Evolutionary conservation across 2,888 invertebrate genomes (phyloP).

Genomic region (Nycteola revayana): DNA sequence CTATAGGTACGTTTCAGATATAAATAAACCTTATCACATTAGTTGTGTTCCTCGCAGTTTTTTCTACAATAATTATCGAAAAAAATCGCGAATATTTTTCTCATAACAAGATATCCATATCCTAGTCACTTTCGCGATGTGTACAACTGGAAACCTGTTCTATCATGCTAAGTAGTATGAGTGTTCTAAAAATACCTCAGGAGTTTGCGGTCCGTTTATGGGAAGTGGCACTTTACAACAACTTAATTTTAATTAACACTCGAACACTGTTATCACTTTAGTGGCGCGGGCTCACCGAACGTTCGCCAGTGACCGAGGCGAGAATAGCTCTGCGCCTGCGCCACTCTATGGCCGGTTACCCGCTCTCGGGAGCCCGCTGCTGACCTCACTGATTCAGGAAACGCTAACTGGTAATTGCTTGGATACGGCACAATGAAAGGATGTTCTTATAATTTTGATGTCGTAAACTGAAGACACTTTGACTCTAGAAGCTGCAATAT

Average conservation of each 20-base stretch:
- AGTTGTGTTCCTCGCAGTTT: no score
- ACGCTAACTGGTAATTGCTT: constrained; percentile 31
- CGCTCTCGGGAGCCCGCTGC: constrained; percentile 17
- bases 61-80: no score
- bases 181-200: constrained; percentile 64
- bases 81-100: no score
- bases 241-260: constrained; percentile 38
- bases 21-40: no score
- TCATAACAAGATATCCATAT: no score
- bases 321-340: constrained; percentile 43
- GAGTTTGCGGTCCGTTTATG: constrained; percentile 36
- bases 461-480: no score
- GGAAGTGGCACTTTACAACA: constrained; percentile 44
- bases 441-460: neutral
- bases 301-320: constrained; percentile 42
- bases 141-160: constrained; percentile 58
- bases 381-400: constrained; percentile 62
- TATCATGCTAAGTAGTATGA: constrained; percentile 33
- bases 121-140: constrained; percentile 51
- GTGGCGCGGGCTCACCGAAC: constrained; percentile 35
- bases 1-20: no score
- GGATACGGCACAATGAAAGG: constrained; percentile 42
- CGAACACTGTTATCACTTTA: constrained; percentile 41
- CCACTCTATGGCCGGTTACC: constrained; percentile 17
- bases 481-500: no score